phyloP scores from a whole-genome alignment of 2,888 invertebrate genomes.

The Ennomos fuscantarius region DNA sequence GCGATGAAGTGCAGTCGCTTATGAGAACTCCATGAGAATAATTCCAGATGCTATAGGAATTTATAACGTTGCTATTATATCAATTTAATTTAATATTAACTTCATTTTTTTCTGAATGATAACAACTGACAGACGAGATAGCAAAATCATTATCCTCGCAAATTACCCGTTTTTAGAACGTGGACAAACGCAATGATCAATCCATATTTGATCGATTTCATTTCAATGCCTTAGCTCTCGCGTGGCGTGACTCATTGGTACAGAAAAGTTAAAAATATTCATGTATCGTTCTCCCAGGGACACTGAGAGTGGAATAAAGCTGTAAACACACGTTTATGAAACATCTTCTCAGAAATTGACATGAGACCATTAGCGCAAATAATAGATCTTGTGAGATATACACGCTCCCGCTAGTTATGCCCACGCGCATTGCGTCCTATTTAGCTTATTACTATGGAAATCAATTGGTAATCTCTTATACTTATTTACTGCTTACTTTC shows the following conservation, averaged over 20 bases:
- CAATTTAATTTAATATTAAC: too few species aligned
- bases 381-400: slow-evolving; percentile 41
- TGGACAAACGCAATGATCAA: slow-evolving; percentile 1
- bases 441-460: too few species aligned
- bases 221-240: slow-evolving; percentile 26
- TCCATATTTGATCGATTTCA: slow-evolving; percentile 23
- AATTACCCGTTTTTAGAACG: not conserved
- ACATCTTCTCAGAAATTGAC: slow-evolving; percentile 66
- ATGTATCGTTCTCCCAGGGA: slow-evolving; percentile 64
- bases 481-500: too few species aligned
- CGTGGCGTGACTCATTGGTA: slow-evolving; percentile 54
- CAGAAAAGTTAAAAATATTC: slow-evolving; percentile 65
- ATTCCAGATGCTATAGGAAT: slow-evolving; percentile 11
- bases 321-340: slow-evolving; percentile 61
- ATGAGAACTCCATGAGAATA: slow-evolving; percentile 21
- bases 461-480: too few species aligned
- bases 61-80: not conserved
- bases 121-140: too few species aligned
- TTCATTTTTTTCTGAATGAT: too few species aligned
- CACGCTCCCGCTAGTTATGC: not conserved
- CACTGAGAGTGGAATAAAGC: slow-evolving; percentile 55
- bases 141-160: not conserved
- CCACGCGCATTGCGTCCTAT: too few species aligned
- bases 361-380: slow-evolving; percentile 53
- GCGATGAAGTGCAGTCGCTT: not conserved